Evolutionary conservation across 2,888 invertebrate species (phyloP).

Genomic region (Ganaspis brasiliensis): DNA sequence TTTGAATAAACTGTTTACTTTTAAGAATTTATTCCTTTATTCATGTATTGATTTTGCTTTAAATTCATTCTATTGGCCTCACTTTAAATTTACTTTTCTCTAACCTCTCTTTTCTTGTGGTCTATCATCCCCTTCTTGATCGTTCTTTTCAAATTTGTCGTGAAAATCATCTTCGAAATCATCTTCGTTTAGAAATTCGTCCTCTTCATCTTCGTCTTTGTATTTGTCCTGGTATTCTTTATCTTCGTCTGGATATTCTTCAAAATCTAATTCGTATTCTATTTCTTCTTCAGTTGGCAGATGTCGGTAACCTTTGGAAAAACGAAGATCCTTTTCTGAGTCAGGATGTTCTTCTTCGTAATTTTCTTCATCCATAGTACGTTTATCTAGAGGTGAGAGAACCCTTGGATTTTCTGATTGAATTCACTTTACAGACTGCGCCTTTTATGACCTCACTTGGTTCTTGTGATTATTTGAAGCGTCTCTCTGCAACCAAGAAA

Average conservation of each 20-base stretch:
- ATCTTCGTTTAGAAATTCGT: conserved; percentile 71
- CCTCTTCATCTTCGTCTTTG: conserved; percentile 74
- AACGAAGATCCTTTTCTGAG: neutral
- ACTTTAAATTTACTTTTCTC: neutral
- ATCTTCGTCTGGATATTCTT: conserved; percentile 73
- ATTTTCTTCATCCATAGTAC: conserved; percentile 34
- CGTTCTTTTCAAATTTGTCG: too few species aligned
- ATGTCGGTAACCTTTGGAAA: conserved; percentile 22
- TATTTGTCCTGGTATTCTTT: conserved; percentile 72
- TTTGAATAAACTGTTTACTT: neutral
- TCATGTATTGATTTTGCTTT: too few species aligned
- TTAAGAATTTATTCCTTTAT: too few species aligned
- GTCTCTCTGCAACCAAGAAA: neutral
- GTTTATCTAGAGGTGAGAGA: conserved; percentile 37
- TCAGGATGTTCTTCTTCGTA: conserved; percentile 26
- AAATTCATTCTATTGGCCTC: neutral
- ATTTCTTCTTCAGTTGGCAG: neutral
- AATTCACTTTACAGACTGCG: conserved; percentile 33
- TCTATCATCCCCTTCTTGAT: neutral
- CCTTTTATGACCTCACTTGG: conserved; percentile 26
- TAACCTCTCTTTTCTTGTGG: neutral
- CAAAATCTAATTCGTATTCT: conserved; percentile 33
- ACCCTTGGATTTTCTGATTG: conserved; percentile 34
- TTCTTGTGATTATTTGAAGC: conserved; percentile 21
- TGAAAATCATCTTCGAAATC: too few species aligned